Percentiles rank a stretch among this genome's conserved stretches.
Conservation (phyloP, 1,140 invertebrate genomes). For the Drosophila tsacasi region DNA sequence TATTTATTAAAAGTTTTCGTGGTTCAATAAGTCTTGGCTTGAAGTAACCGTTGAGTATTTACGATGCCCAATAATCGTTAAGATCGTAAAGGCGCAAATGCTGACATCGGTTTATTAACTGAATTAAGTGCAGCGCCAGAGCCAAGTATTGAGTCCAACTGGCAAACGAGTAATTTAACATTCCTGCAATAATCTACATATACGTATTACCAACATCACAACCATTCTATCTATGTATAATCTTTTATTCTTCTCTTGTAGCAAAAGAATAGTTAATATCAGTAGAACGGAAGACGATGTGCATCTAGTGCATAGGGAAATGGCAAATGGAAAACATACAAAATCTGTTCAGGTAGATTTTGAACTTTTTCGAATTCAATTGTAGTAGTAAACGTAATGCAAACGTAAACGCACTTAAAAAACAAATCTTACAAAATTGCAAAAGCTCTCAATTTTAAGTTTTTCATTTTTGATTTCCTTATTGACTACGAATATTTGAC, state of each 20-base stretch:
- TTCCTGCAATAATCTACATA: constrained; percentile 12
- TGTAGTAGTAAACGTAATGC: constrained; percentile 57
- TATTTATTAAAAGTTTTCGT: constrained; percentile 20
- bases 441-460: constrained; percentile 62
- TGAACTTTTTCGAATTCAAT: constrained; percentile 71
- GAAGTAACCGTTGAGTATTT: constrained; percentile 15
- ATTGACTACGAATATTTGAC: constrained; percentile 36
- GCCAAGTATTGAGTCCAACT: constrained; percentile 47
- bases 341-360: constrained; percentile 89
- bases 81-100: constrained; percentile 3
- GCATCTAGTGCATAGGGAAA: constrained; percentile 88
- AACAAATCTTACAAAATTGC: constrained; percentile 49
- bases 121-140: constrained; percentile 18
- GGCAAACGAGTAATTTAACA: constrained; percentile 21
- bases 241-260: constrained; percentile 86
- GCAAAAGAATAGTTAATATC: constrained; percentile 90
- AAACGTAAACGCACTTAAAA: constrained; percentile 47
- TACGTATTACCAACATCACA: constrained; percentile 41
- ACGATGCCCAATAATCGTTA: constrained; percentile 6
- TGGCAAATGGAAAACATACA: constrained; percentile 88
- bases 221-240: constrained; percentile 71
- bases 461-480: constrained; percentile 70
- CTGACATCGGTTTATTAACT: not conserved
- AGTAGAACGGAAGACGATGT: constrained; percentile 91
- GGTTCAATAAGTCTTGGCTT: constrained; percentile 8